Conservation (phyloP, 2,113 vertebrate species). For the Rhinopomastus cyanomelas region DNA sequence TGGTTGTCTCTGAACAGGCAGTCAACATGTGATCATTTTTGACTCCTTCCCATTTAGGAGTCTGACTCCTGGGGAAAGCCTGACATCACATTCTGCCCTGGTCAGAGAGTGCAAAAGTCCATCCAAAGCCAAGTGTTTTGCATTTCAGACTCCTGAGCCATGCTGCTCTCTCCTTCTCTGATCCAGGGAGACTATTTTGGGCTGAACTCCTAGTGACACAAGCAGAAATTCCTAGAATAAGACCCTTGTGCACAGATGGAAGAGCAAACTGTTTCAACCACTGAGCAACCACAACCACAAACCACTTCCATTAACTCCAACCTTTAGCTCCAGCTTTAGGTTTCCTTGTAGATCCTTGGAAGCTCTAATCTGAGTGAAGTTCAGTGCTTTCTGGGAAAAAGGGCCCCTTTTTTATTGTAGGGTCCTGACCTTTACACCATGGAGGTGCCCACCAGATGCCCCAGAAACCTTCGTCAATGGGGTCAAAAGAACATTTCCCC, state of each 20-base stretch:
- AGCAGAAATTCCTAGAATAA: slow-evolving; percentile 57
- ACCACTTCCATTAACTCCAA: slow-evolving; percentile 33
- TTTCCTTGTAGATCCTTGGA: background rate
- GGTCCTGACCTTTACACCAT: background rate
- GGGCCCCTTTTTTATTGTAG: background rate
- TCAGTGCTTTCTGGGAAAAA: background rate
- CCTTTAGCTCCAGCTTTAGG: background rate
- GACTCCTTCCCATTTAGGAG: slow-evolving; percentile 2
- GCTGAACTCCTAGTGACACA: slow-evolving; percentile 28
- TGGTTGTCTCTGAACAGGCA: background rate
- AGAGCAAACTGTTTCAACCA: slow-evolving; percentile 9
- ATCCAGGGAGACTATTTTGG: slow-evolving; percentile 8
- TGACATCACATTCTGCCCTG: slow-evolving; percentile 11
- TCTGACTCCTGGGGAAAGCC: slow-evolving; percentile 17
- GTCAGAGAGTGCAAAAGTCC: background rate
- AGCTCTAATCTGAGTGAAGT: background rate
- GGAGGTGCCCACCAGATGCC: background rate
- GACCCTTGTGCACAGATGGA: slow-evolving; percentile 5
- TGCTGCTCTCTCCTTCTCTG: background rate
- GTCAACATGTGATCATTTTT: background rate
- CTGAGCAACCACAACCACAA: slow-evolving; percentile 23
- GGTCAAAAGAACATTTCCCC: background rate
- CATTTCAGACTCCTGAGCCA: slow-evolving; percentile 11
- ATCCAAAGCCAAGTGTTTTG: background rate
- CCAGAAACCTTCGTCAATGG: background rate